Evolutionary conservation across 1,140 invertebrate species (phyloP).

Genomic region (Archivesica marissinica): DNA sequence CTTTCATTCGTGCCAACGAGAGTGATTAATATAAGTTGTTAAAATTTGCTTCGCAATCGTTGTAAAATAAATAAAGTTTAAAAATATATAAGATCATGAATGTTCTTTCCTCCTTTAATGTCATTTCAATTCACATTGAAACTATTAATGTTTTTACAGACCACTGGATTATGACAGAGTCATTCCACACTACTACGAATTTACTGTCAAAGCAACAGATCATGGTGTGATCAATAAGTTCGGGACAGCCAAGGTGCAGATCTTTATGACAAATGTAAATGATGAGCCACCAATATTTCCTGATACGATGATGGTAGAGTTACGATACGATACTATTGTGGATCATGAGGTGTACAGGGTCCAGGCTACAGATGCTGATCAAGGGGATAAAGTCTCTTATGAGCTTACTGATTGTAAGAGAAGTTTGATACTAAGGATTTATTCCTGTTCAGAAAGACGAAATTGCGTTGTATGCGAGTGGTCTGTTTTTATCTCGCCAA

Average conservation of each 20-base stretch:
- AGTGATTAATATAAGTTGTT: too few relatives aligned
- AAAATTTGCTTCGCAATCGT: too few relatives aligned
- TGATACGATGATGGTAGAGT: conserved; percentile 88
- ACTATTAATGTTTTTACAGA: conserved; percentile 43
- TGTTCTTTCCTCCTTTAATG: too few relatives aligned
- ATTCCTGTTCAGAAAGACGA: too few relatives aligned
- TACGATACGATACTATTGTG: conserved; percentile 95
- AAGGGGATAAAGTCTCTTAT: conserved; percentile 81
- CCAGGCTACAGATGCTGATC: conserved; percentile 95
- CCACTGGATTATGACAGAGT: conserved; percentile 72
- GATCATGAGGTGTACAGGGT: conserved; percentile 96
- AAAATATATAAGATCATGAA: too few relatives aligned
- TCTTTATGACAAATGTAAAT: conserved; percentile 76
- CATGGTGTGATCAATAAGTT: conserved; percentile 84
- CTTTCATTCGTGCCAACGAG: too few relatives aligned
- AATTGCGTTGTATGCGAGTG: too few relatives aligned
- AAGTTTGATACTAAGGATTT: too few relatives aligned
- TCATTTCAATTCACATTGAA: too few relatives aligned
- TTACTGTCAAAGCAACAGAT: conserved; percentile 76
- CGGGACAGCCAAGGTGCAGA: conserved; percentile 89
- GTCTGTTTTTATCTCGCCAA: too few relatives aligned
- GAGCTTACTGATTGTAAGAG: too few relatives aligned
- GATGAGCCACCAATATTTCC: conserved; percentile 84
- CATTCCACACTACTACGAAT: conserved; percentile 68
- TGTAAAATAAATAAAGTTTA: too few relatives aligned